A percentile compares a stretch with the other conserved stretches of the same genome.
Evolutionary conservation across 2,113 vertebrate species (phyloP).

Genomic region (Sardina pilchardus): DNA sequence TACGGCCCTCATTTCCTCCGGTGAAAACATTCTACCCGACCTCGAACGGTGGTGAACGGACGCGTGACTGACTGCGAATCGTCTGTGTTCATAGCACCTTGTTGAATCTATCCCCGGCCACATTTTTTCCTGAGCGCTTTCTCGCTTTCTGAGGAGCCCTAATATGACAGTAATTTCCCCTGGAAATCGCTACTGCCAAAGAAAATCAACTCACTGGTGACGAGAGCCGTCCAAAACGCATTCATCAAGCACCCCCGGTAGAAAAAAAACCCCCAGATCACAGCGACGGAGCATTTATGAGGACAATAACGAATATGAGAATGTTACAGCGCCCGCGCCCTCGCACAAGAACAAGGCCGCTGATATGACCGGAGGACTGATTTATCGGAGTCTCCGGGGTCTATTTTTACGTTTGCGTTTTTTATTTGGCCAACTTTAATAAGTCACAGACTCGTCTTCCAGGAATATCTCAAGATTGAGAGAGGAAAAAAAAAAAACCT

Average conservation of each 20-base stretch:
- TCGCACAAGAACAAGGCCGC: not conserved
- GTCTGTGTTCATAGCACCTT: not conserved
- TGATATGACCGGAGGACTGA: conserved; percentile 13
- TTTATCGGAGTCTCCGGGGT: conserved; percentile 33
- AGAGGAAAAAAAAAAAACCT: not conserved
- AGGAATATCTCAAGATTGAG: conserved; percentile 57
- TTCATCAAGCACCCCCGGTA: not conserved
- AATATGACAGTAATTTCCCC: not conserved
- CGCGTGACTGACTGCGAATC: not conserved
- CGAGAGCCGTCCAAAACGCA: not conserved
- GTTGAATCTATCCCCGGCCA: not conserved
- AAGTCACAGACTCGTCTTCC: conserved; percentile 54
- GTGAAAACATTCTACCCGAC: not conserved
- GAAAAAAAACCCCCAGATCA: not conserved
- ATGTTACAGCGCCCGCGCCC: not conserved
- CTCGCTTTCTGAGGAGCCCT: not conserved
- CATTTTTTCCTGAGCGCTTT: not conserved
- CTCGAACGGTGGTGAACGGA: not conserved
- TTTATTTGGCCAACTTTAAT: conserved; percentile 62
- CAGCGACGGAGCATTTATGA: not conserved
- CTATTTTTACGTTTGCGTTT: conserved; percentile 56
- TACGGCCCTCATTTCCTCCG: not conserved
- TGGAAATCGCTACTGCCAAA: not conserved
- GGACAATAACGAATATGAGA: not conserved
- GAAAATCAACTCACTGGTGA: not conserved